Conservation (phyloP, 2,888 invertebrate species). For the Heliconius sara region DNA sequence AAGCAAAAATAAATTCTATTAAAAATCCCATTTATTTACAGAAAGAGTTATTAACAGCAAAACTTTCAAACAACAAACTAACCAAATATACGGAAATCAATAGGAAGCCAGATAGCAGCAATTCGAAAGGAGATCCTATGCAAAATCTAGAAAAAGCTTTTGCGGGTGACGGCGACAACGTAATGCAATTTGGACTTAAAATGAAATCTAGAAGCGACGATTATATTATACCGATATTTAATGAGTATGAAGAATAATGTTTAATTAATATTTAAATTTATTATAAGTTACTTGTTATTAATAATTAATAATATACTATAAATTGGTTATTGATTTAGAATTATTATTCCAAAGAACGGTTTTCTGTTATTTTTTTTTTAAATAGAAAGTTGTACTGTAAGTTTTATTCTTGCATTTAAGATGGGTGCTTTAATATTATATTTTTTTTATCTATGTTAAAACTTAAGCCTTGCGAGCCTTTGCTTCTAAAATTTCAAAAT, state of each 20-base stretch:
- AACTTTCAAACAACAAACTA: constrained; percentile 55
- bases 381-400: background rate
- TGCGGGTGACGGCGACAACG: constrained; percentile 63
- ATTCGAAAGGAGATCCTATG: constrained; percentile 60
- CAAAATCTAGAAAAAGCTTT: constrained; percentile 63
- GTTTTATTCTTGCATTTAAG: background rate
- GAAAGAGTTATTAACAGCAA: constrained; percentile 68
- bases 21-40: constrained; percentile 54
- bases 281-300: background rate
- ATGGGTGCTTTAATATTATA: background rate
- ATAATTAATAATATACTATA: background rate
- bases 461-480: background rate
- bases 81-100: constrained; percentile 59
- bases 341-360: background rate
- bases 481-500: background rate
- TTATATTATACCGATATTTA: constrained; percentile 67
- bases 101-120: constrained; percentile 61
- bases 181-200: constrained; percentile 72
- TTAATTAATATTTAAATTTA: background rate
- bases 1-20: background rate
- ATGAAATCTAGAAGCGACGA: constrained; percentile 71
- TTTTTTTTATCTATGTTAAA: background rate
- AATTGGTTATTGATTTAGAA: background rate
- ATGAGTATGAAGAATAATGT: constrained; percentile 67
- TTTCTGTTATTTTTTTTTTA: background rate